These are phyloP conservation scores for Aethes cnicana DNA, from an alignment of 2,888 invertebrate genomes.

Conservation along the genomic window DNA sequence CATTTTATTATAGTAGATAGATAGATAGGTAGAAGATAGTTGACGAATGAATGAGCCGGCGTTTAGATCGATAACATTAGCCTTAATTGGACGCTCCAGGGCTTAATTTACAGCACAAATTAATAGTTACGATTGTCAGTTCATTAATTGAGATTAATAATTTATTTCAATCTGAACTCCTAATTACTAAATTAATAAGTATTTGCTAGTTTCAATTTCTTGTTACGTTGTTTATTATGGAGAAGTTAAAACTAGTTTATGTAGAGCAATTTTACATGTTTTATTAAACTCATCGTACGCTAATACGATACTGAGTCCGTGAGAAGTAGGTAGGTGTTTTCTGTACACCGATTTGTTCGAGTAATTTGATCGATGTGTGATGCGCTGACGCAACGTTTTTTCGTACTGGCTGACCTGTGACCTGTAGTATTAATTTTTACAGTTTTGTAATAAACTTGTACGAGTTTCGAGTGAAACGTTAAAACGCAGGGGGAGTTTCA, in stretches of 20 bases:
- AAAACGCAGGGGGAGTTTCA: too few species aligned
- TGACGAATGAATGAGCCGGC: constrained; percentile 22
- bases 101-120: constrained; percentile 34
- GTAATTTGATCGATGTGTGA: constrained; percentile 36
- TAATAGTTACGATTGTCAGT: constrained; percentile 34
- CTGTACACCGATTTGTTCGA: constrained; percentile 27
- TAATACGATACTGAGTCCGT: too few species aligned
- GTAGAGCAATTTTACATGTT: background rate
- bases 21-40: too few species aligned
- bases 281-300: too few species aligned
- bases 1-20: too few species aligned
- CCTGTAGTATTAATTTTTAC: constrained; percentile 37
- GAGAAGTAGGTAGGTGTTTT: constrained; percentile 20
- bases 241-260: background rate
- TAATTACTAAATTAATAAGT: constrained; percentile 14
- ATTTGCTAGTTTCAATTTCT: constrained; percentile 7
- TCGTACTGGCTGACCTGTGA: constrained; percentile 38
- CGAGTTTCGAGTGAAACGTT: constrained; percentile 20
- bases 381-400: constrained; percentile 36
- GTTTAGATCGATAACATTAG: constrained; percentile 32
- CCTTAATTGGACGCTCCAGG: constrained; percentile 37
- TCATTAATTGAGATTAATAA: constrained; percentile 33
- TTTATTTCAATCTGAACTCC: constrained; percentile 20
- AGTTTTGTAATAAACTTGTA: constrained; percentile 21
- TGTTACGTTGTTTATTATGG: background rate